These are phyloP conservation scores for Enteromius afrohamiltoni DNA, from an alignment of 2,797 vertebrate genomes.

Conservation along the genomic window DNA sequence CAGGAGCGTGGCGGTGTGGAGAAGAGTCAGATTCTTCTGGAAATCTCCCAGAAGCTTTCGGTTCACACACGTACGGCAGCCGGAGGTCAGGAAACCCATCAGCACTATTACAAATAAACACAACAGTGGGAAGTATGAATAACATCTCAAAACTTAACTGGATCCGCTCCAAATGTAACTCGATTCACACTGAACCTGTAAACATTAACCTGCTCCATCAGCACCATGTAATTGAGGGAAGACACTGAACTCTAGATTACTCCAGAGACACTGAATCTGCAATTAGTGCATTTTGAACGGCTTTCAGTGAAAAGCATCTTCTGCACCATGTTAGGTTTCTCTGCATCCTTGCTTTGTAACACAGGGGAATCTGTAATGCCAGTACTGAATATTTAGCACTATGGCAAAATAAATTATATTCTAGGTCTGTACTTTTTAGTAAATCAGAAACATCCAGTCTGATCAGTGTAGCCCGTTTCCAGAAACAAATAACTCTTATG, in stretches of 20 bases:
- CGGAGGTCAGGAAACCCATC: constrained; percentile 71
- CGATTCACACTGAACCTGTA: constrained; percentile 9
- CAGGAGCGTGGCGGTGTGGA: constrained; percentile 64
- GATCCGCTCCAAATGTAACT: not conserved
- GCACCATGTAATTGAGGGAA: constrained; percentile 31
- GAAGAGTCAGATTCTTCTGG: constrained; percentile 81
- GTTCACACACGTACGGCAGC: constrained; percentile 80
- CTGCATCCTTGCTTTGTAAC: not conserved
- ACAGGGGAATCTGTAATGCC: not conserved
- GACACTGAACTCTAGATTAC: constrained; percentile 18
- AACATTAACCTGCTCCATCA: constrained; percentile 17
- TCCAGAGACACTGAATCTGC: constrained; percentile 14
- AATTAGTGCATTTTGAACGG: constrained; percentile 24
- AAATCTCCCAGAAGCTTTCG: constrained; percentile 81
- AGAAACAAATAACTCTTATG: not conserved
- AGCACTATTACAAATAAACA: not conserved
- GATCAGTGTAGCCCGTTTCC: not conserved
- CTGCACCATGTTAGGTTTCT: not conserved
- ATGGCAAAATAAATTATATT: not conserved
- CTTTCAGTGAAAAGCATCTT: constrained; percentile 17
- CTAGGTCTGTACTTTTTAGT: not conserved
- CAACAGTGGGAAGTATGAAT: not conserved
- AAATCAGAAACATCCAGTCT: not conserved
- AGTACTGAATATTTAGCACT: constrained; percentile 3
- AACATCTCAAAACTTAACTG: not conserved